These are phyloP conservation scores for Colaptes auratus DNA, from an alignment of 2,113 vertebrate genomes.

Conservation along the genomic window DNA sequence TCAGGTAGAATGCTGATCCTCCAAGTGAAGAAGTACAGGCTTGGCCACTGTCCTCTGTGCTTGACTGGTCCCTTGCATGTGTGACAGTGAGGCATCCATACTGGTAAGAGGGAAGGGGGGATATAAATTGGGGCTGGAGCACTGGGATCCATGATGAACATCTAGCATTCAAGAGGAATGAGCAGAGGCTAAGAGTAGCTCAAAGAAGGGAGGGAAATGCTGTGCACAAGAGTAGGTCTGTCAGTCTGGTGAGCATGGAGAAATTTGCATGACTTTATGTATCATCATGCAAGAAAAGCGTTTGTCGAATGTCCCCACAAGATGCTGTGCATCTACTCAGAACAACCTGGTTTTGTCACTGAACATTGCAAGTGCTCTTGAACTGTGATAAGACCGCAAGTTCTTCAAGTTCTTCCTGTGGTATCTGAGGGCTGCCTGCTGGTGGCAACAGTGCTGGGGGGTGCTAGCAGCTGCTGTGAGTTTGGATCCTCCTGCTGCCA, in stretches of 20 bases:
- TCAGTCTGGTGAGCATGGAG: background rate
- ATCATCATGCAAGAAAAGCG: rapidly evolving
- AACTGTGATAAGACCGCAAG: rapidly evolving
- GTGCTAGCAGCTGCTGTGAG: background rate
- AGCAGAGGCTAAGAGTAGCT: background rate
- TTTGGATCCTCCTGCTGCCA: background rate
- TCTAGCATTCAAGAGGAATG: background rate
- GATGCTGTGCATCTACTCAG: background rate
- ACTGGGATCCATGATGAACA: background rate
- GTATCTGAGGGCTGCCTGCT: background rate
- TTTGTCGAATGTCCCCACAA: background rate
- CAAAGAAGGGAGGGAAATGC: background rate
- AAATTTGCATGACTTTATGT: background rate
- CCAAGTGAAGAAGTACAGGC: background rate
- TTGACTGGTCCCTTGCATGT: rapidly evolving
- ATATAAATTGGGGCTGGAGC: background rate
- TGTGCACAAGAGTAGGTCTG: background rate
- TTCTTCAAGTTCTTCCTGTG: background rate
- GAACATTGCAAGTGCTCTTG: background rate
- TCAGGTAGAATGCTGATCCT: background rate
- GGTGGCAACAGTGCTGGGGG: background rate
- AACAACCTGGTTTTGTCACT: background rate
- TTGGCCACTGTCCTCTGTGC: rapidly evolving
- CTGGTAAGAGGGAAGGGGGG: background rate
- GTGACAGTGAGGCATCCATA: background rate